Evolutionary conservation across 1,140 invertebrate species (phyloP).

Genomic region (Zaprionus tsacasi): DNA sequence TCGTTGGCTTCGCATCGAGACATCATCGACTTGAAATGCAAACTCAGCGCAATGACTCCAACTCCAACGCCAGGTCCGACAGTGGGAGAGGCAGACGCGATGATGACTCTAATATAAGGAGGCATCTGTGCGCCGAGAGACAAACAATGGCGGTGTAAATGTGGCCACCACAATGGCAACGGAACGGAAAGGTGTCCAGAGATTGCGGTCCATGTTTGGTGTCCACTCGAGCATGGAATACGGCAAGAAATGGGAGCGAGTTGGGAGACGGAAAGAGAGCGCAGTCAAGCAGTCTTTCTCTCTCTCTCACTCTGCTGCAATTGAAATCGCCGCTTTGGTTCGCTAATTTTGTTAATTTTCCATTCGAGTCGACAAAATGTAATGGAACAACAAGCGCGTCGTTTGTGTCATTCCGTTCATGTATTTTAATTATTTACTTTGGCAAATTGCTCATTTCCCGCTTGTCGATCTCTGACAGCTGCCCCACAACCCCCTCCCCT

Average conservation of each 20-base stretch:
- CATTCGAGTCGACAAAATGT: slow-evolving; percentile 38
- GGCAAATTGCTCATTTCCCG: slow-evolving; percentile 78
- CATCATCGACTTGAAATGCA: slow-evolving; percentile 59
- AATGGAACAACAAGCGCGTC: slow-evolving; percentile 25
- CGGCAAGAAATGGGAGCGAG: slow-evolving; percentile 17
- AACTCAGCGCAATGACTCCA: slow-evolving; percentile 73
- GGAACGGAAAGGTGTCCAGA: slow-evolving; percentile 53
- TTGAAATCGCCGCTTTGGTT: slow-evolving; percentile 35
- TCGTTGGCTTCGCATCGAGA: slow-evolving; percentile 36
- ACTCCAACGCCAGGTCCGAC: not conserved
- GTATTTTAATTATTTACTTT: slow-evolving; percentile 82
- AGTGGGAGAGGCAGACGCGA: not conserved
- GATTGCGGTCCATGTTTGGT: slow-evolving; percentile 71
- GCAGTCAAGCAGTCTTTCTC: slow-evolving; percentile 22
- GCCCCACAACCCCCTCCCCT: not conserved
- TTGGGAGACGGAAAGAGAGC: not conserved
- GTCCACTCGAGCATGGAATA: slow-evolving; percentile 67
- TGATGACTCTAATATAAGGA: slow-evolving; percentile 56
- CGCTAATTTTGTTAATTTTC: slow-evolving; percentile 38
- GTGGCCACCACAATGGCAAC: slow-evolving; percentile 45
- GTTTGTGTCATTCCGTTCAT: slow-evolving; percentile 56
- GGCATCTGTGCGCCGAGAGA: not conserved
- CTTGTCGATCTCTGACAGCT: slow-evolving; percentile 30
- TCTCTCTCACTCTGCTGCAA: slow-evolving; percentile 14
- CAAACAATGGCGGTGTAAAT: slow-evolving; percentile 2